phyloP scores from a whole-genome alignment of 2,888 invertebrate species.

The Pantelozetes paolii region DNA sequence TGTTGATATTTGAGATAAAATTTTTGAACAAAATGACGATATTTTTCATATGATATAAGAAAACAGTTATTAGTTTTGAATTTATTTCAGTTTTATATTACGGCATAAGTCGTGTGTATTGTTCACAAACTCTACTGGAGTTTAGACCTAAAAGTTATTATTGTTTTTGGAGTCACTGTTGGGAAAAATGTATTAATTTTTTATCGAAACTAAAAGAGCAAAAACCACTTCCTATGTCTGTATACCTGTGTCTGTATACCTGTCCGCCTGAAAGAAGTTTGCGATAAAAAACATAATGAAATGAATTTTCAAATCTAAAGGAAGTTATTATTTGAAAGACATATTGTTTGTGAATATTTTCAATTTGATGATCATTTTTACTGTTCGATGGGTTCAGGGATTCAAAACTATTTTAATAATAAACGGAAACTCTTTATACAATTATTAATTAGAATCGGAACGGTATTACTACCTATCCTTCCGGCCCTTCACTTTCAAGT shows the following conservation, averaged over 20 bases:
- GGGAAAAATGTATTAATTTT: background rate
- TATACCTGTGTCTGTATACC: background rate
- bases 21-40: too few relatives aligned
- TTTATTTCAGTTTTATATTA: too few relatives aligned
- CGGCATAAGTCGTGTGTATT: too few relatives aligned
- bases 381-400: background rate
- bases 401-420: background rate
- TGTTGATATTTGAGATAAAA: too few relatives aligned
- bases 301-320: background rate
- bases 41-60: too few relatives aligned
- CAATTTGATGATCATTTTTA: conserved; percentile 3
- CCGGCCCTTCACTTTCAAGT: background rate
- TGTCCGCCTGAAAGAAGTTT: background rate
- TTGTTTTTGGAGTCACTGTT: background rate
- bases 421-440: background rate
- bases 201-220: background rate
- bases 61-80: too few relatives aligned
- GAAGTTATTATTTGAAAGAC: conserved; percentile 13
- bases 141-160: too few relatives aligned
- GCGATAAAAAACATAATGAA: background rate
- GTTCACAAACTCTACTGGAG: too few relatives aligned
- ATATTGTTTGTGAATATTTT: background rate
- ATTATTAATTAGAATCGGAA: conserved; percentile 7
- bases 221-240: conserved; percentile 13
- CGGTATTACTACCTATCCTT: conserved; percentile 2